Evolutionary conservation across 2,888 invertebrate species (phyloP), one percentile per base, ranked within the genome.

Genomic region (Coleophora deauratella): DNA sequence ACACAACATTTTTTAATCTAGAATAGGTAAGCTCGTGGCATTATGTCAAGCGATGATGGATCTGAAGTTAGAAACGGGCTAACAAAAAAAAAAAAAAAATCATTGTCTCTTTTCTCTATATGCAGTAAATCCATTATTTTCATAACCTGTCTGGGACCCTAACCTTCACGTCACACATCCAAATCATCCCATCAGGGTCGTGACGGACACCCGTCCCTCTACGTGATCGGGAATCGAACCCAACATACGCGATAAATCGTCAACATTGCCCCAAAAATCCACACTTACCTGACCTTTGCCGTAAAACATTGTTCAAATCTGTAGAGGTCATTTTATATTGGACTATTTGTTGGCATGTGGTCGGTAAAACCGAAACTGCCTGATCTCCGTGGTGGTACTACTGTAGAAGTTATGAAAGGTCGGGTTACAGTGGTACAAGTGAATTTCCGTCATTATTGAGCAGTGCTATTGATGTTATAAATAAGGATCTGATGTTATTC

Each of bases 391-490:
- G 4, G 13, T 3, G 30, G 30, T 31, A 11, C 15, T 2, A 9
- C 8, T 21, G 13, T 9, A 1, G 15, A 11, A 10, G 9, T 9
- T 11, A 15, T 7, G 32, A 31, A 37, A 42, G 62, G 37, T 54
- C 71, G 42, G 10, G 8, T 8, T 48, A 47, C 11, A 34, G 46
- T 69, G 73, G 80, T 47, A 54, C 47, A 51, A 55, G 57, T 59
- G 57, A 53, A 52, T 69, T 57, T 63, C 69, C 60, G 77, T 82
- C 78, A 80, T 81, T 80, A 80, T 79, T 77, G 73, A 77, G 68
- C 67, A 66, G 59, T 71, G 76, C 78, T 80, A 81, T 81, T 79
- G 75, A 73, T 62, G 66, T 70, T 77, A 80, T 81, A 81, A 81
- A 82, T 78, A 81, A 79, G 64, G 65, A 63, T 68, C 66, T 66